Evolutionary conservation across 2,113 vertebrate genomes (phyloP).

Genomic region (Mus musculus): DNA sequence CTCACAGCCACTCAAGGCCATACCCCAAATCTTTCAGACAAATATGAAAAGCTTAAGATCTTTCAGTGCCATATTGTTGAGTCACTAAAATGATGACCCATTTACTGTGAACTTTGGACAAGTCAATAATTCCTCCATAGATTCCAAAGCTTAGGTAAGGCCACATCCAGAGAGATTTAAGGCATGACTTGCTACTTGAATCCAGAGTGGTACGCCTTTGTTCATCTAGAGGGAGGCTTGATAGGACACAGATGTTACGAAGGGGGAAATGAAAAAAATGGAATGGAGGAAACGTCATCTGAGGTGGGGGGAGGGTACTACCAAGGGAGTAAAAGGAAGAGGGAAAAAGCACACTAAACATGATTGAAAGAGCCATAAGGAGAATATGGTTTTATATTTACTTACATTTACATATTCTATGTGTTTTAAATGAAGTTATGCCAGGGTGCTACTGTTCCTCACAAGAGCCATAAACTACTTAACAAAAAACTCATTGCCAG

Average conservation of each 20-base stretch:
- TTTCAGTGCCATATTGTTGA: neutral
- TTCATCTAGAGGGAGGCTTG: neutral
- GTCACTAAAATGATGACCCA: neutral
- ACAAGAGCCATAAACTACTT: neutral
- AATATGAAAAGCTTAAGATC: neutral
- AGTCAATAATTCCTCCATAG: neutral
- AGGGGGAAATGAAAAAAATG: neutral
- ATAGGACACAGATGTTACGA: neutral
- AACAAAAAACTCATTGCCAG: neutral
- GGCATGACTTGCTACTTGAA: neutral
- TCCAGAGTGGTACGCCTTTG: slow-evolving; percentile 22
- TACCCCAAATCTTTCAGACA: neutral
- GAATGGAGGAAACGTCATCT: neutral
- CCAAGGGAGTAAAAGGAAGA: neutral
- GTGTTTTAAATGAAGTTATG: neutral
- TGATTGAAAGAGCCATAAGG: neutral
- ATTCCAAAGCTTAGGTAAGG: neutral
- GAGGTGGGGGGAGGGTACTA: too few species aligned
- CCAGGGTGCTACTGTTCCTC: neutral
- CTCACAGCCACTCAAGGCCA: rapidly evolving
- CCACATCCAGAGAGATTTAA: neutral
- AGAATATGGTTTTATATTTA: neutral
- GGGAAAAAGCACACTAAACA: neutral
- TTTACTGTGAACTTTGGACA: slow-evolving; percentile 19
- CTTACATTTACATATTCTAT: neutral